Evolutionary conservation across 2,797 vertebrate species (phyloP).

Genomic region (Liparis tanakae): DNA sequence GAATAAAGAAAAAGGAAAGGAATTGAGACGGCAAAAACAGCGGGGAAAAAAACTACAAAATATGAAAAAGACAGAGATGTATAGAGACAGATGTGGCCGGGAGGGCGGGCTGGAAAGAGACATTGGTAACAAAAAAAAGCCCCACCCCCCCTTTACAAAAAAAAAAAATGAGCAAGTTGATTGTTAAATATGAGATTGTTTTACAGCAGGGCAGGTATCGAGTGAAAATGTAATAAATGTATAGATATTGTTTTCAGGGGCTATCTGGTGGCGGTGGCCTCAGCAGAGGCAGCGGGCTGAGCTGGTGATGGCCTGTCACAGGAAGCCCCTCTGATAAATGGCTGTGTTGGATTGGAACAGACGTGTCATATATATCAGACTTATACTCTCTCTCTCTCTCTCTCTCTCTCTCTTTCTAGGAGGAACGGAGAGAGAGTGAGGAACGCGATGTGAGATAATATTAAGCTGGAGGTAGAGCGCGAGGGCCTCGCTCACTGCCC

Average conservation of each 20-base stretch:
- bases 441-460: conserved; percentile 43
- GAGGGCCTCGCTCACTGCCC: neutral
- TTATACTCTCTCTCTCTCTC: conserved; percentile 73
- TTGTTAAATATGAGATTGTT: conserved; percentile 86
- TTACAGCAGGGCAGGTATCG: conserved; percentile 80
- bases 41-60: conserved; percentile 37
- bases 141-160: conserved; percentile 3
- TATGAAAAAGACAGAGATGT: conserved; percentile 28
- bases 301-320: conserved; percentile 86
- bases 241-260: conserved; percentile 85
- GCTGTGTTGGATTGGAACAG: conserved; percentile 84
- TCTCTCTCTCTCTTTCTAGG: conserved; percentile 44
- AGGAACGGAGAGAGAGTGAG: conserved; percentile 12
- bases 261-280: conserved; percentile 78
- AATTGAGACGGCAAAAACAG: conserved; percentile 53
- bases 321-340: conserved; percentile 82
- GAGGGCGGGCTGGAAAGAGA: conserved; percentile 42
- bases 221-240: conserved; percentile 84
- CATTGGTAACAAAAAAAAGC: conserved; percentile 26
- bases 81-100: conserved; percentile 37
- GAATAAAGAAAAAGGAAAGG: conserved; percentile 56
- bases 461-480: conserved; percentile 25
- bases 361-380: conserved; percentile 87
- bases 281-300: conserved; percentile 72
- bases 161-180: conserved; percentile 54